Evolutionary conservation across 2,888 invertebrate genomes (phyloP).

Genomic region (Auanema sp.): DNA sequence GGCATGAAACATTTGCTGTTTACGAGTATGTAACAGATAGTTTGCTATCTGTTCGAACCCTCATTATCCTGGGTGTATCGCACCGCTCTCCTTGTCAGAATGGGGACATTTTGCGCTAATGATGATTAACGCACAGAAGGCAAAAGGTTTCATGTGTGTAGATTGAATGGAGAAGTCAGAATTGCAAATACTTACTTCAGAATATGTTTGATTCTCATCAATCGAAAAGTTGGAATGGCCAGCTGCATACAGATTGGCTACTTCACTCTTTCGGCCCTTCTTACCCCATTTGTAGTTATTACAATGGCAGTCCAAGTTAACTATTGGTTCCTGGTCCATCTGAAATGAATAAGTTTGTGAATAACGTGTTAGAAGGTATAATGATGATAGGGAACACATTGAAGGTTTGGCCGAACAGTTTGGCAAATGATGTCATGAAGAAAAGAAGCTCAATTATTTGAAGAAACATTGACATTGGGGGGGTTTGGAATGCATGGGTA

Average conservation of each 20-base stretch:
- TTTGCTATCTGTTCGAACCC: too few relatives aligned
- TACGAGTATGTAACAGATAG: too few relatives aligned
- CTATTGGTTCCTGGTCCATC: constrained; percentile 29
- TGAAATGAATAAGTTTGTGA: neutral
- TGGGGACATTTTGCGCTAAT: neutral
- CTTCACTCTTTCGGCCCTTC: constrained; percentile 54
- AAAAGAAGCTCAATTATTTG: too few relatives aligned
- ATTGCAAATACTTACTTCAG: constrained; percentile 46
- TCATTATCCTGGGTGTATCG: too few relatives aligned
- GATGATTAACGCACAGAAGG: neutral
- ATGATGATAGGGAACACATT: neutral
- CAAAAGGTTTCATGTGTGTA: neutral
- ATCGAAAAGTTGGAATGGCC: constrained; percentile 52
- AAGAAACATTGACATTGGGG: too few relatives aligned
- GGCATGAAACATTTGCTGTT: neutral
- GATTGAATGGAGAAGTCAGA: neutral
- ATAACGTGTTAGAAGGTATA: neutral
- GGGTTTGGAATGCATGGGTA: too few relatives aligned
- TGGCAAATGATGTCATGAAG: too few relatives aligned
- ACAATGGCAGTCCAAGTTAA: constrained; percentile 52
- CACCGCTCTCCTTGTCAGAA: neutral
- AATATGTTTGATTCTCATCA: constrained; percentile 49
- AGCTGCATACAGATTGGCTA: constrained; percentile 55
- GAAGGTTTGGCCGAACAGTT: too few relatives aligned
- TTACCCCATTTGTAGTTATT: constrained; percentile 62